phyloP scores from a whole-genome alignment of 2,113 vertebrate species.

The Baryphthengus martii region DNA sequence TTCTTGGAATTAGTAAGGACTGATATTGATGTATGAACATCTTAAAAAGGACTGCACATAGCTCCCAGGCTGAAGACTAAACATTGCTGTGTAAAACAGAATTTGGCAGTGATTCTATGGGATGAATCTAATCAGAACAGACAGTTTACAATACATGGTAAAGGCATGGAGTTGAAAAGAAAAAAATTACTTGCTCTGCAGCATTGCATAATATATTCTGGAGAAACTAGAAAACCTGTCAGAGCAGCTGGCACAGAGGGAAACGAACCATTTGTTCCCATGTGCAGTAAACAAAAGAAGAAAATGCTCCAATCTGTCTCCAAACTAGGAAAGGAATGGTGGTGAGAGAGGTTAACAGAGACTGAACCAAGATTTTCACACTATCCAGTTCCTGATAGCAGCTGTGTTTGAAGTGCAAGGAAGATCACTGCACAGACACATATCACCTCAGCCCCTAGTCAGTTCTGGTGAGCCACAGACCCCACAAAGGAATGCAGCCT shows the following conservation, averaged over 20 bases:
- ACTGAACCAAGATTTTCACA: neutral
- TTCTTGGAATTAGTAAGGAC: conserved; percentile 31
- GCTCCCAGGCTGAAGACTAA: conserved; percentile 64
- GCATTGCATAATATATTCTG: conserved; percentile 37
- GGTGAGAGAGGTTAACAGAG: conserved; percentile 11
- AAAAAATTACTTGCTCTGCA: conserved; percentile 18
- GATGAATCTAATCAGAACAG: conserved; percentile 59
- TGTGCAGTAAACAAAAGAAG: conserved; percentile 45
- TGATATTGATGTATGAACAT: conserved; percentile 50
- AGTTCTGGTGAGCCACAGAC: neutral
- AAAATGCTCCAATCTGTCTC: conserved; percentile 21
- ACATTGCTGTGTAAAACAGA: conserved; percentile 49
- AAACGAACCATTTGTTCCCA: conserved; percentile 42
- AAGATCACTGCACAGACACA: neutral
- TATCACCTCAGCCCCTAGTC: neutral
- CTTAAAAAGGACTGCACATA: conserved; percentile 54
- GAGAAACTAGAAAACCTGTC: conserved; percentile 53
- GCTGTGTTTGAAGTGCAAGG: neutral
- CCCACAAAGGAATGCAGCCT: neutral
- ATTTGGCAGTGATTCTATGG: conserved; percentile 58
- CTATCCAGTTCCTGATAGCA: conserved; percentile 4
- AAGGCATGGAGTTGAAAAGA: conserved; percentile 7
- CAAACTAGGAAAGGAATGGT: conserved; percentile 39
- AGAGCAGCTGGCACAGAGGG: conserved; percentile 26
- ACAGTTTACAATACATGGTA: conserved; percentile 56